Base-by-base conservation (phyloP, 2,113 vertebrate species). In the Ancistrus triradiatus region DNA sequence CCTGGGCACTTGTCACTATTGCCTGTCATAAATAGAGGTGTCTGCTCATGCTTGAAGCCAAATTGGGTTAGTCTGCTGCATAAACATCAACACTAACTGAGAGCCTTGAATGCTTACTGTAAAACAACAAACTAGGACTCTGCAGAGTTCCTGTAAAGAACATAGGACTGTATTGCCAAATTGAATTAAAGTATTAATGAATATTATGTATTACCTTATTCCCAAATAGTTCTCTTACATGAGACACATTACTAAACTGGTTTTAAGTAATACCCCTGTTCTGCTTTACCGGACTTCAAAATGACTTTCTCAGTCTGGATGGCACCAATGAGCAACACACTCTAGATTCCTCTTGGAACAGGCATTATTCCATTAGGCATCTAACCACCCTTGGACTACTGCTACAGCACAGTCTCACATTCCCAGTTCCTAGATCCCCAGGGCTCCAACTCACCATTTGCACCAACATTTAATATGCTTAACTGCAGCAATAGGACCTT, bases 281-380 rank as follows among this genome's bases (percentile, higher is more conserved):
- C 88, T 62, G 51, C 59, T 58, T 52, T 88, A 89, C 84, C 86
- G 84, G 87, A 83, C 76, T 87, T 84, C 87, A 86, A 89, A 91
- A 91, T 90, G 89, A 90, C n/a, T n/a, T n/a, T n/a, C n/a, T n/a
- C n/a, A n/a, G 89, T 86, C 88, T 90, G 88, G 86, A 87, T 88
- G 87, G 88, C 89, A 90, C 88, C 91, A 90, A 89, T 90, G 87
- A 90, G 89, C 89, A 90, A 84, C 81, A 88, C 87, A 91, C 87
- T 88, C 81, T 77, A 86, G 88, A 90, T 87, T 86, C 88, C 88
- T 87, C 85, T 87, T 86, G 88, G 88, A 88, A 90, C 83, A 87
- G 87, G 90, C 87, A 89, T 90, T 87, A 91, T 88, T 87, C 85
- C 91, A 91, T 90, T 91, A 91, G 87, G 88, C 85, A 90, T 90